Base-by-base conservation (phyloP, 2,113 vertebrate species). In the Scomber japonicus region DNA sequence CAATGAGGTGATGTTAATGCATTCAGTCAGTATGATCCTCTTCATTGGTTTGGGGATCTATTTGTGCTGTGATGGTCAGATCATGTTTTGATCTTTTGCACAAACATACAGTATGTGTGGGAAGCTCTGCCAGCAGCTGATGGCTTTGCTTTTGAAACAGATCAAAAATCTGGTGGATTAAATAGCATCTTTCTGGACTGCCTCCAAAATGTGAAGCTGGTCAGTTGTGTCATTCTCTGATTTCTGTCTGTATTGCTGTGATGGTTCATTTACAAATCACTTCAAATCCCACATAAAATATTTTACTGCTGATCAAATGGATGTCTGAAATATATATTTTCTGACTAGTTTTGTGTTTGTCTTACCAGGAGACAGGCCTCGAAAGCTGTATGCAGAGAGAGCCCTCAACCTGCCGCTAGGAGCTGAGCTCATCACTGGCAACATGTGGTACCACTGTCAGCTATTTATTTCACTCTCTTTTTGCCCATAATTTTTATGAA, bases 391-490 rank as follows among this genome's bases (percentile, higher is more conserved):
- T 16, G 95, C 95, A 69, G 95, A 96, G 84, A 91, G 95, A 89
- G 95, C 95, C 35, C 87, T 96, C 62, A 95, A 96, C 89, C 88
- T 96, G 86, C 95, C 95, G 0, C 92, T 96, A 0, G 95, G 95
- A 85, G 95, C 95, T 3, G 95, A 96, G 77, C 94, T 96, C 83
- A 95, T 96, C 71, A 95, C 95, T 0, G 94, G 95, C 51, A 96
- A 96, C 90, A 94, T 96, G 93, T 95, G 95, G 95, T 95, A 93
- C 59, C 49, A 73, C 27, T 71, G 68, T 55, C n/a, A 49, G 24
- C 69, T 21, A 54, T 63, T 67, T 5, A 11, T n/a, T 35, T 16
- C 40, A 15, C 3, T 19, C 11, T 30, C 24, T 14, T 70, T 14
- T 8, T 21, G 48, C 24, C 72, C 15, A 11, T 48, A 13, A 24